Conservation (phyloP, 1,140 invertebrate species). For the Drepana arcuata region DNA sequence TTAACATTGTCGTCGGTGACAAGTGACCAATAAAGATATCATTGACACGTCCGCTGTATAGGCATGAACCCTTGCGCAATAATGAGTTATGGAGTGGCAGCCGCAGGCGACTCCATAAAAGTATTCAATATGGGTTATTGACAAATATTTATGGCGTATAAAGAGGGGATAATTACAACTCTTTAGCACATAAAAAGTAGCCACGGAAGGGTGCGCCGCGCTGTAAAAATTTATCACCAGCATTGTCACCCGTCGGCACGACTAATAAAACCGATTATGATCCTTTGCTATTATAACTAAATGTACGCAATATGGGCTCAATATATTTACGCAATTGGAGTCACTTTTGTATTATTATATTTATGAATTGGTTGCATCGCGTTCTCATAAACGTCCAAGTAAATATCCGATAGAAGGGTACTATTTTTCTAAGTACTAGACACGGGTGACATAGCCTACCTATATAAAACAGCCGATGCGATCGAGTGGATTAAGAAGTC, state of each 20-base stretch:
- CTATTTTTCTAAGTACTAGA: too few species aligned
- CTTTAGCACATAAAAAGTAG: conserved; percentile 66
- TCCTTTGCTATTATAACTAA: too few species aligned
- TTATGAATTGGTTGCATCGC: too few species aligned
- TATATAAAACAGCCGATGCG: too few species aligned
- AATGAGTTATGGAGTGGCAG: conserved; percentile 56
- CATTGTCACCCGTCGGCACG: conserved; percentile 34
- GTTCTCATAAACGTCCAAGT: too few species aligned
- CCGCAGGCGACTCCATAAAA: conserved; percentile 58
- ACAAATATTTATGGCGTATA: conserved; percentile 69
- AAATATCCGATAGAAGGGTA: too few species aligned
- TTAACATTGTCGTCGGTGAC: neutral
- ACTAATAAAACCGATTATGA: conserved; percentile 25
- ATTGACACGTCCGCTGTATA: conserved; percentile 29
- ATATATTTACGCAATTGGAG: too few species aligned
- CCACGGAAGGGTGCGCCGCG: conserved; percentile 45
- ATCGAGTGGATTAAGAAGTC: too few species aligned
- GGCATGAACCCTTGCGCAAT: conserved; percentile 41
- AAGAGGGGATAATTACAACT: conserved; percentile 70
- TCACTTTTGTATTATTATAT: too few species aligned
- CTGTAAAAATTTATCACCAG: conserved; percentile 55
- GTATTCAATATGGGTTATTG: conserved; percentile 63
- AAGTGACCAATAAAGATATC: conserved; percentile 25
- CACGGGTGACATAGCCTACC: too few species aligned
- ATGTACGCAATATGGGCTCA: too few species aligned